Evolutionary conservation across 2,888 invertebrate genomes (phyloP).

Genomic region (Nomada fabriciana): DNA sequence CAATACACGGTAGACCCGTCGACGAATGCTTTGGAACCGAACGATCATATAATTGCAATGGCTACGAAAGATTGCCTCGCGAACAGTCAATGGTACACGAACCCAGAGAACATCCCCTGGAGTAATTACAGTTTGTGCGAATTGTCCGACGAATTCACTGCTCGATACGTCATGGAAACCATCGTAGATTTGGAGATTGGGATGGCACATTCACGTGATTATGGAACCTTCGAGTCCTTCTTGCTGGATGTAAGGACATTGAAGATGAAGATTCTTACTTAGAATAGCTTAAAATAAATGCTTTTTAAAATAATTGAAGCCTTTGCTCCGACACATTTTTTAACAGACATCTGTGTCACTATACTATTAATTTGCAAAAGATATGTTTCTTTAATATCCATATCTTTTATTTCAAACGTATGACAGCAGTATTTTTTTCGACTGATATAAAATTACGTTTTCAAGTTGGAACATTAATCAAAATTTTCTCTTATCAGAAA

Average conservation of each 20-base stretch:
- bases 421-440: no score
- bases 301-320: not conserved
- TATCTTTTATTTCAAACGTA: no score
- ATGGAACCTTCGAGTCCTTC: conserved; percentile 55
- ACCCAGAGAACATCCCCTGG: conserved; percentile 82
- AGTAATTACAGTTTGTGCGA: conserved; percentile 85
- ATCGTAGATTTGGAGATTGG: conserved; percentile 16
- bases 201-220: conserved; percentile 41
- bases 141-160: conserved; percentile 58
- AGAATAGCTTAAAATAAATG: not conserved
- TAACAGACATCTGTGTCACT: not conserved
- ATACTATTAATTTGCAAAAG: not conserved
- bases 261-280: not conserved
- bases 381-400: not conserved
- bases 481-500: conserved; percentile 68
- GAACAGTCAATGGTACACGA: conserved; percentile 85
- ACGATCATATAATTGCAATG: conserved; percentile 67
- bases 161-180: not conserved
- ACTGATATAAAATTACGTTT: no score
- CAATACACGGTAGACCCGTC: conserved; percentile 43
- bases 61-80: conserved; percentile 85
- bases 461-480: no score
- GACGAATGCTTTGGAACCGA: not conserved
- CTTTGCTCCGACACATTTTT: not conserved
- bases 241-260: conserved; percentile 70